Base-by-base conservation (phyloP, 2,113 vertebrate genomes). In the Pomatostomus ruficeps region DNA sequence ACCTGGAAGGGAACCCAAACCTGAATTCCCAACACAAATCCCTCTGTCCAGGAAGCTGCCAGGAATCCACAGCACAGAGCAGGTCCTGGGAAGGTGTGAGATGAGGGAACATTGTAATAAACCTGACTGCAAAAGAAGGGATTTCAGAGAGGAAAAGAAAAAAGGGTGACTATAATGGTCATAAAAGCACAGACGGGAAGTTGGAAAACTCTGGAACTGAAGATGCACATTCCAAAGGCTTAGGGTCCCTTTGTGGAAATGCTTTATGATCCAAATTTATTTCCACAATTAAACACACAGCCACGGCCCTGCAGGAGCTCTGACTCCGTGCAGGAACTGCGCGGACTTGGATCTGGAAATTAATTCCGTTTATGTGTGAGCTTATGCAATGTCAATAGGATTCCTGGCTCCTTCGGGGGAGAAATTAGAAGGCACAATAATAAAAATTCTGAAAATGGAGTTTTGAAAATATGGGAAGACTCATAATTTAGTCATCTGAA, bases 261-360 rank as follows among this genome's bases (percentile, higher is more conserved):
- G 52, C 19, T 86, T 79, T 87, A 89, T 78, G 62, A 45, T 68
- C 46, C 78, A 75, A 72, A 88, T 95, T 94, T 94, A 89, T 82
- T 91, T 85, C 48, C 82, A 92, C 81, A 87, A 93, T 93, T 94
- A 93, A 92, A 52, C 67, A 70, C 59, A 78, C 12, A 85, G 51
- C 43, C 75, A 57, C 3, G 20, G 71, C 88, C 61, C 70, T 3
- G 11, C 82, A 88, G 85, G 91, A 75, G 48, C 11, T 72, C 71
- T 85, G 66, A 90, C 61, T 85, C 70, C 0, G 0, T 35, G 61
- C 38, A 74, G 48, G 5, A 84, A 85, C 52, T 42, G 45, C 2
- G 3, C 43, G 66, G 78, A 85, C 75, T 46, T n/a, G 36, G 91
- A 82, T 28, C 73, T 66, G 42, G 55, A 78, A 81, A 94, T 71